Evolutionary conservation across 2,113 vertebrate species (phyloP).

Genomic region (Sarotherodon lohbergeri): DNA sequence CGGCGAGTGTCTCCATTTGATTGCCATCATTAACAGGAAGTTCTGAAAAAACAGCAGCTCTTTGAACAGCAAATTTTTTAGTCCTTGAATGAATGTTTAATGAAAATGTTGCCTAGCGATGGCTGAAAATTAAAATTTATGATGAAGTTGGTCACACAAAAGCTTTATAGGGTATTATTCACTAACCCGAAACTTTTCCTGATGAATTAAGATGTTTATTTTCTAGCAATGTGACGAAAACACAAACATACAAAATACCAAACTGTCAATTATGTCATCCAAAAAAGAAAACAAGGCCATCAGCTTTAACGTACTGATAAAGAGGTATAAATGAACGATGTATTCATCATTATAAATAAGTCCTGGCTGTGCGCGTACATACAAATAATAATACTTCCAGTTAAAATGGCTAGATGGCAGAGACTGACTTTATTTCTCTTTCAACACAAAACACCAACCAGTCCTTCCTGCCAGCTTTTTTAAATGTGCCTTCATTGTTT

Average conservation of each 20-base stretch:
- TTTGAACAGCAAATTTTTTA: not conserved
- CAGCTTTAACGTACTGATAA: constrained; percentile 19
- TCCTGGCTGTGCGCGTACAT: not conserved
- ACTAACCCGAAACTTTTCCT: not conserved
- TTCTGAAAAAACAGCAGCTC: not conserved
- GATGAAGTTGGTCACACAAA: not conserved
- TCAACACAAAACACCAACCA: not conserved
- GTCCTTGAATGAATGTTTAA: not conserved
- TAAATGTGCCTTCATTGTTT: not conserved
- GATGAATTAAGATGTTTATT: constrained; percentile 48
- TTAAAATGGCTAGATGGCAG: not conserved
- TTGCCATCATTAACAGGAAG: not conserved
- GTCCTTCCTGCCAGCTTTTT: not conserved
- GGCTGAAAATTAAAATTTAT: not conserved
- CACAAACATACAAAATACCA: constrained; percentile 64
- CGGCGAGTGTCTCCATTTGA: not conserved
- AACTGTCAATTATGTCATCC: constrained; percentile 14
- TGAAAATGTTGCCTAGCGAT: not conserved
- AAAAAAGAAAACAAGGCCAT: constrained; percentile 8
- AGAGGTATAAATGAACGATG: constrained; percentile 29
- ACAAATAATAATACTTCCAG: not conserved
- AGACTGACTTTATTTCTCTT: not conserved
- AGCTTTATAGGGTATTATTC: rapidly evolving
- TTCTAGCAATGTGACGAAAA: constrained; percentile 15
- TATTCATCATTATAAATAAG: constrained; percentile 36